Base-by-base conservation (phyloP, 1,140 invertebrate genomes). In the Apis laboriosa region DNA sequence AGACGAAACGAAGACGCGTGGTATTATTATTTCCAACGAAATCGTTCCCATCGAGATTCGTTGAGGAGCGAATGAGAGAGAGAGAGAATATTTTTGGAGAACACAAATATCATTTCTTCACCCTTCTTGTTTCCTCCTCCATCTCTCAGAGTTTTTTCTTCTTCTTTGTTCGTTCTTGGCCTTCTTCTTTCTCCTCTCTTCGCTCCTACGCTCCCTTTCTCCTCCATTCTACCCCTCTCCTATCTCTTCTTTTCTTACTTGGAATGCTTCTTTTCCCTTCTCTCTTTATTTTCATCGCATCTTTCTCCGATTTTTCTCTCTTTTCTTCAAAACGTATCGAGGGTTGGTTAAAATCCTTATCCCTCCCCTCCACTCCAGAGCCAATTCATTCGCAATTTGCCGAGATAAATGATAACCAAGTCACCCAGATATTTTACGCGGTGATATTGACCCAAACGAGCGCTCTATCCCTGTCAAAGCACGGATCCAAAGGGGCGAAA, bases 371-470 rank as follows among this genome's bases (percentile, higher is more conserved):
- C 8, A 5, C 61, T 17, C 61, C 7, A 34, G 2, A 1, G 2
- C 34, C 34, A 3, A 34, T 34, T 34, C 34, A 34, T 43, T 43
- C 34, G 34, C 5, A 7, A 43, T 19, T 67, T 53, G n/a, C 28
- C 72, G 21, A 75, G 72, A 58, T 28, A 24, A 21, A 58, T 24
- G 53, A 76, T 75, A 76, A 81, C 28, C 43, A 49, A 70, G 66
- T 71, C 75, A 71, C 58, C 66, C 28, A 77, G 61, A 77, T 77
- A 71, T 83, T 77, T 77, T 49, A 77, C 21, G 55, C 73, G 73
- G 13, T 56, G 80, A 82, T 82, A 82, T 77, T 73, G 77, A 79
- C 77, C 77, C 77, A n/a, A 43, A 34, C 77, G 77, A 79, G 71
- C 13, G 43, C 55, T 60, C 67, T 15, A 21, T 7, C 24, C 74